These are phyloP conservation scores for Dicycla oo DNA, from an alignment of 2,888 invertebrate species.

Conservation along the genomic window DNA sequence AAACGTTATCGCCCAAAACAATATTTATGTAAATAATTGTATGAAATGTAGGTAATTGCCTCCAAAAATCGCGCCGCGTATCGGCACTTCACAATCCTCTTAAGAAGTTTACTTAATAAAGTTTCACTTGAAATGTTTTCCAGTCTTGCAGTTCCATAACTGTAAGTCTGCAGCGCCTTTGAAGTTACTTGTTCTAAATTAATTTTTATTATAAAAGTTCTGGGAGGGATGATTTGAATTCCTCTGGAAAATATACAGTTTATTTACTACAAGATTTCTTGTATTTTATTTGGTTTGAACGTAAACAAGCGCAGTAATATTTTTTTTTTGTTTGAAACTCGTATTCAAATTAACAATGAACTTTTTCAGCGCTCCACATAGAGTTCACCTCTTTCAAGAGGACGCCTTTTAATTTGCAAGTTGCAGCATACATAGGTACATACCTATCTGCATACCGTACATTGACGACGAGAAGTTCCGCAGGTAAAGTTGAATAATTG, in stretches of 20 bases:
- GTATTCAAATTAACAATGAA: constrained; percentile 40
- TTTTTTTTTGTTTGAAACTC: constrained; percentile 30
- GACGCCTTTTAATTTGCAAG: constrained; percentile 51
- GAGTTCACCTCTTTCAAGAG: constrained; percentile 30
- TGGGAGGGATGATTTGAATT: constrained; percentile 25
- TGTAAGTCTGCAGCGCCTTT: constrained; percentile 21
- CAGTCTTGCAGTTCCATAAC: constrained; percentile 31
- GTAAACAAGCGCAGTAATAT: constrained; percentile 11
- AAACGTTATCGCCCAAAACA: too few relatives aligned
- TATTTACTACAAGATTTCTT: constrained; percentile 9
- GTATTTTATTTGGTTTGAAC: constrained; percentile 12
- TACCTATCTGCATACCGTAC: not conserved
- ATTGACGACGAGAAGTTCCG: constrained; percentile 29
- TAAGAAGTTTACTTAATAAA: constrained; percentile 33
- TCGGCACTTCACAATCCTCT: too few relatives aligned
- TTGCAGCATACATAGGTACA: constrained; percentile 16
- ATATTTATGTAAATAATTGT: too few relatives aligned
- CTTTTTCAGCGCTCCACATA: constrained; percentile 37
- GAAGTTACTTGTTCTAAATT: constrained; percentile 13
- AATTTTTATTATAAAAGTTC: constrained; percentile 39
- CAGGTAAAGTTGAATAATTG: constrained; percentile 60
- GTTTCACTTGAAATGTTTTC: constrained; percentile 12
- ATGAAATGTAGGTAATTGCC: too few relatives aligned
- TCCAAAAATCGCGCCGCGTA: too few relatives aligned
- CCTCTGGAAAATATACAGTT: constrained; percentile 17